phyloP scores from a whole-genome alignment of 2,888 invertebrate genomes.

The Conomelus anceps region DNA sequence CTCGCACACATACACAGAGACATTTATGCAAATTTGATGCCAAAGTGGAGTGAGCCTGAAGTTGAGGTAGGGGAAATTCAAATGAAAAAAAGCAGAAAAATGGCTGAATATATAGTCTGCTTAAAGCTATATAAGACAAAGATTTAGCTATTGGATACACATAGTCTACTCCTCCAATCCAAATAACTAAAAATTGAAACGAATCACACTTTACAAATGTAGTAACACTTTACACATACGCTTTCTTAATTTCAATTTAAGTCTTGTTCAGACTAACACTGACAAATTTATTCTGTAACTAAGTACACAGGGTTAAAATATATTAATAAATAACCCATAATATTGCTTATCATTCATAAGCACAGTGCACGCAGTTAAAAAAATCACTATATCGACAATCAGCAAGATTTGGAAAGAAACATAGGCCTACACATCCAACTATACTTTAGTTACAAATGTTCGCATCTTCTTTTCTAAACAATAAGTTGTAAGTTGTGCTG shows the following conservation, averaged over 20 bases:
- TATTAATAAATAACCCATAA: not conserved
- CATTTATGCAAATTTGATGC: not conserved
- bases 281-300: not conserved
- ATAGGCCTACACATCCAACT: not conserved
- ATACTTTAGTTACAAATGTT: not conserved
- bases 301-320: not conserved
- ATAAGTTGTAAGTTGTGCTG: not conserved
- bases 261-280: not conserved
- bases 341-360: not conserved
- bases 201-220: not conserved
- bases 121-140: not conserved
- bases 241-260: not conserved
- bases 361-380: not conserved
- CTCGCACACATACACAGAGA: not conserved
- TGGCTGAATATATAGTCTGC: not conserved
- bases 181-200: not conserved
- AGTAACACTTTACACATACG: not conserved
- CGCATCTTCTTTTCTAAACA: not conserved
- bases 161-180: not conserved
- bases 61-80: not conserved
- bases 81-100: not conserved
- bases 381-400: not conserved
- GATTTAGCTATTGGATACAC: not conserved
- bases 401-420: not conserved
- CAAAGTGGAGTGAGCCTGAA: not conserved